Base-by-base conservation (phyloP, 2,113 vertebrate genomes). In the Nothobranchius kuhntae region DNA sequence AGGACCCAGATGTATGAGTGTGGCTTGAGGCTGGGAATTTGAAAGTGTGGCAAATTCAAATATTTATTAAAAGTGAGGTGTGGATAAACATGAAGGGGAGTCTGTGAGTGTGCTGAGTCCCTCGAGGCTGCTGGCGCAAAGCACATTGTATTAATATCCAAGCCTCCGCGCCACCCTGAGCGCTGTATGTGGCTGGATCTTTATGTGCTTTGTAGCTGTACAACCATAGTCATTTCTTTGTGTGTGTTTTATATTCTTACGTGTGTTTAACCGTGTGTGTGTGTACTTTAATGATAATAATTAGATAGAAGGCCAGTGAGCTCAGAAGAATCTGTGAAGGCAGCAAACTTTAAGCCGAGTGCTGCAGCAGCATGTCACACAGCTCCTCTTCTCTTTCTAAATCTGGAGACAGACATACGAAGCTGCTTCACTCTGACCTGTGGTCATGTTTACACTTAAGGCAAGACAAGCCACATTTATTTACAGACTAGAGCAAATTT, bases 31-130 rank as follows among this genome's bases (percentile, higher is more conserved):
- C 90, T 73, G 77, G 73, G 84, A 89, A 90, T 92, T 86, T 90
- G 85, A 90, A 92, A 91, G 88, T 89, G 91, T 92, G 87, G 80
- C 84, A 91, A 92, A 93, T 92, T 91, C 91, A 91, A 91, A 93
- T 92, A 92, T 93, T 92, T 93, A 93, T 93, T 91, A 91, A 92
- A 90, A 91, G 88, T 87, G 78, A 87, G 84, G 86, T 88, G 86
- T 90, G 89, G 91, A 91, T 90, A 89, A 87, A 93, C 87, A 91
- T 91, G 89, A 89, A 91, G 88, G 82, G 59, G 70, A 56, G 71
- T 69, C 78, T 68, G 58, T 52, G 73, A 44, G 62, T 68, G 65
- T 71, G 76, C 65, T 68, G 55, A 55, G 65, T 69, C 83, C 86
- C 89, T 82, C 57, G 7, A 74, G 87, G 86, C 79, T 77, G 72